Evolutionary conservation across 92 coral and sea anemone species (phyloP), one percentile per base, ranked within the genome.

Genomic region (Porites evermanni): DNA sequence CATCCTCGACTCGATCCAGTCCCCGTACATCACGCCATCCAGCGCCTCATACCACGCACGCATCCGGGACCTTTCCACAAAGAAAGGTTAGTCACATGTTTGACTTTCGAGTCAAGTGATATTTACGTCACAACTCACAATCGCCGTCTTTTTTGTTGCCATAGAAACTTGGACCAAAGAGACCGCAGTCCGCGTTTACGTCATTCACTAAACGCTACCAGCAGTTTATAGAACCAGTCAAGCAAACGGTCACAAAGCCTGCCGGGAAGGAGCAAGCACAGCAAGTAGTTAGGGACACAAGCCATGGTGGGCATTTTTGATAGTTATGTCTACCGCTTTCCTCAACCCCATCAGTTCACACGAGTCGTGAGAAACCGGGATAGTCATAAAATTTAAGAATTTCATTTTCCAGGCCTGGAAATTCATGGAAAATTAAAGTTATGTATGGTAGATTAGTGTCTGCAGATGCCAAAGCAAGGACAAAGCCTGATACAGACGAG

Each of bases 191-290:
- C 60, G 91, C 95, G 44, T 63, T 94, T 47, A 85, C 98, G 38
- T 83, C 85, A 74, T 84, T 94, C 21, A 93, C 95, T 60, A 94
- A 93, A 74, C 91, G 98, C 18, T 91, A 93, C 82, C 89, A 91
- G 19, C 87, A 93, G 75, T 89, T 89, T 29, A 79, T 74, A 65
- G 98, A 82, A 53, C 85, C 91, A 16, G 86, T 72, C 21, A 76
- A 70, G 68, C 88, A 53, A 52, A 56, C 69, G 19, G 54, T 72
- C 10, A 23, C 77, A 24, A 84, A 86, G 64, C 83, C 88, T 23
- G 72, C 84, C 24, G 79, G 2, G n/a, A 90, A 67, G 70, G 74
- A 79, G 14, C 87, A 60, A 64, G 73, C 12, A 54, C 70, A 53
- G 16, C 83, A 81, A 9, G 69, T 65, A 47, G 50, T 72, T 12